These are phyloP conservation scores for Brachyistius frenatus DNA, from an alignment of 2,113 vertebrate species.

Conservation along the genomic window DNA sequence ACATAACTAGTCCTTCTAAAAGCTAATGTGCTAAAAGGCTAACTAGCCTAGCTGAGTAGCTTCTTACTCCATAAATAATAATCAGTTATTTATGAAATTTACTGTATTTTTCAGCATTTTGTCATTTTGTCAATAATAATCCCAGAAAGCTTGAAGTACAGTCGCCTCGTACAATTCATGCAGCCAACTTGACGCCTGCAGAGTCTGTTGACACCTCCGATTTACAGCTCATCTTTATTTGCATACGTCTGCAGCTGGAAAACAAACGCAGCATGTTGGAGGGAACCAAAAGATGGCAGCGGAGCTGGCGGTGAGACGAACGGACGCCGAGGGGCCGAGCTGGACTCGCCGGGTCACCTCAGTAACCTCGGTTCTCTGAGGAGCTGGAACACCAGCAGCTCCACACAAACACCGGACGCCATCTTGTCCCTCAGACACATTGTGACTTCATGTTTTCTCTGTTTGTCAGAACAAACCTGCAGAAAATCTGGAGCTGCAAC, in stretches of 20 bases:
- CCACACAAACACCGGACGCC: neutral
- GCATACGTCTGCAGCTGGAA: neutral
- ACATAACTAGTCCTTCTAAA: too few species aligned
- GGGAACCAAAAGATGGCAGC: neutral
- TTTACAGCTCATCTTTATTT: neutral
- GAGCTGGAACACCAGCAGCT: slow-evolving; percentile 15
- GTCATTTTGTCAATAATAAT: too few species aligned
- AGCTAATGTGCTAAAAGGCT: too few species aligned
- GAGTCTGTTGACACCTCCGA: slow-evolving; percentile 8
- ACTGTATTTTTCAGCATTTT: too few species aligned
- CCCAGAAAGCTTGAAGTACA: too few species aligned
- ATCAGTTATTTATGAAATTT: too few species aligned
- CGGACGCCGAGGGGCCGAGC: neutral
- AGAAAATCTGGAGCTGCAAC: neutral
- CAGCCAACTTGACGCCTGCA: slow-evolving; percentile 37
- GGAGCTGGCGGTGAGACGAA: slow-evolving; percentile 28
- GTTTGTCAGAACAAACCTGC: too few species aligned
- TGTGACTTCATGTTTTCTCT: neutral
- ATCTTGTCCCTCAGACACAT: neutral
- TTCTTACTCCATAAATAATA: too few species aligned
- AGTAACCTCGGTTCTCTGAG: neutral
- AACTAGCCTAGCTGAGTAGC: too few species aligned
- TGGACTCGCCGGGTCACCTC: slow-evolving; percentile 24
- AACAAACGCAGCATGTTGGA: neutral
- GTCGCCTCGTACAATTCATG: neutral